Conservation (phyloP, 2,113 vertebrate species). For the Tupaia chinensis region DNA sequence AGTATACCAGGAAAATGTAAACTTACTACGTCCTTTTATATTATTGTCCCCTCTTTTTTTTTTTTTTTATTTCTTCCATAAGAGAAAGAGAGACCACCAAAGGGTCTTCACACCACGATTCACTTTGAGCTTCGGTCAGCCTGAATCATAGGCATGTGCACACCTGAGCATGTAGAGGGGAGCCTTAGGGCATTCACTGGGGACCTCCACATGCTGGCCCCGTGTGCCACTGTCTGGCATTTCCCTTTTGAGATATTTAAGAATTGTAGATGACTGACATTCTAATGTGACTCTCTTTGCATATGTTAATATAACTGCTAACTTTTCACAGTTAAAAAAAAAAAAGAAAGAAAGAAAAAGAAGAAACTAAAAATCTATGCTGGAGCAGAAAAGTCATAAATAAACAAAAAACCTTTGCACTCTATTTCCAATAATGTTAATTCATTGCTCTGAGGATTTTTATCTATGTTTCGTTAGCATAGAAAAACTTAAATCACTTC, state of each 20-base stretch:
- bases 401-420: background rate
- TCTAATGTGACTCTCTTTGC: background rate
- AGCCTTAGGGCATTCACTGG: no score
- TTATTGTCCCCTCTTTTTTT: background rate
- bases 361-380: background rate
- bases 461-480: background rate
- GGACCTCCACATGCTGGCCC: no score
- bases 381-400: background rate
- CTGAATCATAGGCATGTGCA: no score
- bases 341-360: background rate
- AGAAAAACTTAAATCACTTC: background rate
- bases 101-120: no score
- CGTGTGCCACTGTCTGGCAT: background rate
- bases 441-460: slow-evolving; percentile 13
- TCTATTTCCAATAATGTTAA: background rate
- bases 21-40: background rate
- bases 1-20: background rate
- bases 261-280: background rate
- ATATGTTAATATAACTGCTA: background rate
- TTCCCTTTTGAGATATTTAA: background rate
- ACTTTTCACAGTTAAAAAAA: no score
- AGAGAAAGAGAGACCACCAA: no score
- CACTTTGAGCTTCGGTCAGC: no score
- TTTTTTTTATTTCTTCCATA: background rate
- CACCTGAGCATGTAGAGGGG: no score